Base-by-base conservation (phyloP, 2,888 invertebrate genomes). In the Ecliptopera silaceata region DNA sequence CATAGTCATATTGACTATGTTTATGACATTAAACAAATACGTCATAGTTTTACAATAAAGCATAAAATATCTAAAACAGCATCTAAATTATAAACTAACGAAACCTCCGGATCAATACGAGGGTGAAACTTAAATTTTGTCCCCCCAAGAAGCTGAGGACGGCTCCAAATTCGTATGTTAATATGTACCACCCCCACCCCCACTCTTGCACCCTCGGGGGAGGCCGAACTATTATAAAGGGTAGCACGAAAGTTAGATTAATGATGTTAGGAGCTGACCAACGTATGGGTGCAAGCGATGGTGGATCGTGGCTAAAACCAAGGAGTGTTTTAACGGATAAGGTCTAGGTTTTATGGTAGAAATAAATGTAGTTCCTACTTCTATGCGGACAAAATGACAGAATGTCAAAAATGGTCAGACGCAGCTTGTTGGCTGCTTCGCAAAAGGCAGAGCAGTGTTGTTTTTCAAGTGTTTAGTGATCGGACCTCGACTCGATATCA, bases 161-260 rank as follows among this genome's bases (percentile, higher is more conserved):
- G 79, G 81, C 69, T 83, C 84, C 85, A 83, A 89, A 89, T 89
- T 89, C 89, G 89, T 91, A 90, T 90, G 90, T 88, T 91, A 91
- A 91, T 90, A 83, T 77, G 77, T 70, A 68, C 72, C 72, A n/a
- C 73, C 70, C 63, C 69, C 72, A 69, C 69, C 70, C 64, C 67
- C 61, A 53, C 59, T 74, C 71, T 69, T 72, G 70, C 74, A 68
- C 72, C 65, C 69, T 58, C 74, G 84, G 86, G 83, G 78, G 83
- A 79, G 82, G 80, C 85, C 87, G 86, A 91, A 92, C 91, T 92
- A 92, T 92, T 90, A 89, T 90, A 90, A 90, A 90, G 91, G 91
- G 90, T 89, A 90, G 90, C 88, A 86, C 87, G 89, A 90, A 91
- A 91, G 90, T 90, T 91, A 91, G 91, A 92, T 92, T 92, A 91